Evolutionary conservation across 2,113 vertebrate species (phyloP), one percentile per base, ranked within the genome.

Genomic region (Rhinopithecus roxellana): DNA sequence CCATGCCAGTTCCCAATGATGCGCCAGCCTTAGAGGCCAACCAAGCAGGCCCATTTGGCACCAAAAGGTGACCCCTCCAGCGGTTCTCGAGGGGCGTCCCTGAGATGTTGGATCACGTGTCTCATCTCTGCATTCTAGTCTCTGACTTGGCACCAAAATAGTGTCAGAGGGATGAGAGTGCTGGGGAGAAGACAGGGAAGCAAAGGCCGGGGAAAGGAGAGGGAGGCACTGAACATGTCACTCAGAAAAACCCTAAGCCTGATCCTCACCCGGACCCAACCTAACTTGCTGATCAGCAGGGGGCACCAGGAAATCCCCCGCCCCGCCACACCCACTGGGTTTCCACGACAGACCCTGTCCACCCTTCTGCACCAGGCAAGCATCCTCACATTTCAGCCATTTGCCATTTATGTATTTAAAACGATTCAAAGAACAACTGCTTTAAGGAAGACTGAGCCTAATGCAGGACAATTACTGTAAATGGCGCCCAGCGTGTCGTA

Each of bases 321-420:
- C 13, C 13, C 43, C 1, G 0, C 22, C 30, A 57, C 0, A 0
- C 22, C 61, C 74, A 5, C 70, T 0, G 35, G n/a, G 9, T 6
- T 4, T 8, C 10, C 6, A 10, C 3, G 35, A 7, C 45, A 10
- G 35, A 30, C 22, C 50, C 18, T 3, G 6, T 17, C 3, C 30
- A 0, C 50, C 20, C 1, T 2, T 14, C n/a, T 43, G 86, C 69
- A 25, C 52, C 1, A 64, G 78, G 30, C 20, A 3, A 61, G 38
- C 22, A 17, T 67, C 67, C 16, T 92, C 92, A 92, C 70, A 38
- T 89, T 96, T 88, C 43, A 86, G 59, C 95, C 94, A 94, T 78
- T 95, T 80, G 84, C 64, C 18, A 90, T 96, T 97, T 97, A 81
- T 38, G 3, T 32, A 94, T 96, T 98, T 96, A 30, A 97, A 97